Conservation (phyloP, 2,888 invertebrate genomes). For the Drosophila pseudotakahashii region DNA sequence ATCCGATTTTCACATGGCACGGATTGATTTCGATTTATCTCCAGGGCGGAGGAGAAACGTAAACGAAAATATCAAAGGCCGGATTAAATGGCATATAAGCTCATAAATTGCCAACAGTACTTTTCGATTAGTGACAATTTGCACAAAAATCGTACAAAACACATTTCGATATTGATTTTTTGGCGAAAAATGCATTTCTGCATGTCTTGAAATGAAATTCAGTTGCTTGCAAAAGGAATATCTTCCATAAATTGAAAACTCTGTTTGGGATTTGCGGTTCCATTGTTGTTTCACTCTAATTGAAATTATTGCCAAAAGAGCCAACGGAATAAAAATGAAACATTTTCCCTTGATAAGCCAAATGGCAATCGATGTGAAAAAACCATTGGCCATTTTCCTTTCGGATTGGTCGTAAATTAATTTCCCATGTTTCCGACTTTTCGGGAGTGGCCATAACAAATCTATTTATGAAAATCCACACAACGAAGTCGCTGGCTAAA, state of each 20-base stretch:
- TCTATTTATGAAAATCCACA: constrained; percentile 52
- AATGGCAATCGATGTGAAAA: constrained; percentile 3
- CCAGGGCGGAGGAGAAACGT: not conserved
- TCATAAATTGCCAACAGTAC: not conserved
- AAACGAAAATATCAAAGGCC: not conserved
- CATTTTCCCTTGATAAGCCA: not conserved
- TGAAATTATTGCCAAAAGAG: not conserved
- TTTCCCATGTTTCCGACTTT: no score
- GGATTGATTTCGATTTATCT: constrained; percentile 1
- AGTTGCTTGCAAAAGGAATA: not conserved
- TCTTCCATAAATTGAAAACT: not conserved
- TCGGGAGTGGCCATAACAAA: constrained; percentile 7
- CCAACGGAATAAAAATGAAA: not conserved
- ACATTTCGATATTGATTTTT: not conserved
- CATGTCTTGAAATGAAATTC: not conserved
- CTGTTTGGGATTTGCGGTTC: not conserved
- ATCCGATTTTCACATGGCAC: not conserved
- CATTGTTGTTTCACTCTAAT: not conserved
- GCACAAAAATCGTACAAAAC: no score
- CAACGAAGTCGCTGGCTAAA: constrained; percentile 40
- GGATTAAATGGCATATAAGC: not conserved
- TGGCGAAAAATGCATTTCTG: not conserved
- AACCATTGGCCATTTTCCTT: no score
- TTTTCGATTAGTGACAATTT: not conserved
- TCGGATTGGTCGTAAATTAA: not conserved